Conservation (phyloP, 2,113 vertebrate species). For the Calidris pugnax region DNA sequence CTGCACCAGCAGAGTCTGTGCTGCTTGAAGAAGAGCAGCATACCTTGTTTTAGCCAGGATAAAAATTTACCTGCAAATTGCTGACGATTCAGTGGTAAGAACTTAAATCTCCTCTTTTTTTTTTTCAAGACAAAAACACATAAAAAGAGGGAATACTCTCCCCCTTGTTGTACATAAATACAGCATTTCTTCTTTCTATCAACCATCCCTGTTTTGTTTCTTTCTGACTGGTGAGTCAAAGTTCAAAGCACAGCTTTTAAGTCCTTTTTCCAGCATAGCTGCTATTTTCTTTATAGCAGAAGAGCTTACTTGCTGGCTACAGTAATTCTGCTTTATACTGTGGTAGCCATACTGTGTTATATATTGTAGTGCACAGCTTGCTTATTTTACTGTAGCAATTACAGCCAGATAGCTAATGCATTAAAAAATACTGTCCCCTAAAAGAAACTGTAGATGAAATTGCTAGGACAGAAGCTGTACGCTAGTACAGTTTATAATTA, state of each 20-base stretch:
- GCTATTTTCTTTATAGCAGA: neutral
- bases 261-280: neutral
- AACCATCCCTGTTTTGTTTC: neutral
- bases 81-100: neutral
- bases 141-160: neutral
- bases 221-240: neutral
- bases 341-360: neutral
- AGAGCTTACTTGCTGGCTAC: neutral
- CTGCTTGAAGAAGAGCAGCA: neutral
- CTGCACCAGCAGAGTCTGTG: neutral
- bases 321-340: neutral
- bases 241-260: conserved; percentile 32
- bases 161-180: neutral
- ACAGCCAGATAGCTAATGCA: conserved; percentile 1
- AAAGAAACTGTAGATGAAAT: neutral
- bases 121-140: neutral
- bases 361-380: neutral
- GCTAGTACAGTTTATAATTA: neutral
- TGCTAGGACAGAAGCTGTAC: neutral
- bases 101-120: neutral
- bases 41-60: neutral
- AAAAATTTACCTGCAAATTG: neutral
- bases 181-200: neutral
- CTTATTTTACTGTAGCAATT: conserved; percentile 6
- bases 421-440: neutral